phyloP scores from a whole-genome alignment of 2,113 vertebrate species.

The Bagarius yarrelli region DNA sequence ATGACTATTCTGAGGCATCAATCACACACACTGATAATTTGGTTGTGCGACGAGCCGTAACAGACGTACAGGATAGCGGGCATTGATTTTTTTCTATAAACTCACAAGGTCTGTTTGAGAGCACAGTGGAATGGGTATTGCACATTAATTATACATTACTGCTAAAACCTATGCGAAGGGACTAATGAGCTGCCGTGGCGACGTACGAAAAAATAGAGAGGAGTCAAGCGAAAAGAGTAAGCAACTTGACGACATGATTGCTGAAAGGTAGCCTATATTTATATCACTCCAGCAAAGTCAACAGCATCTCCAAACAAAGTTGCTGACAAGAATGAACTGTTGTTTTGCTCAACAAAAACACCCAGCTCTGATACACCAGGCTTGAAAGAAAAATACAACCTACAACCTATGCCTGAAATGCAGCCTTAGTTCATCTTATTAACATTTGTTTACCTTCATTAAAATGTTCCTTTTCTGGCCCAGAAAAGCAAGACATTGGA shows the following conservation, averaged over 20 bases:
- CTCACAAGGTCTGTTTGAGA: constrained; percentile 21
- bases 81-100: constrained; percentile 37
- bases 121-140: constrained; percentile 15
- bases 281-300: constrained; percentile 3
- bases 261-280: constrained; percentile 5
- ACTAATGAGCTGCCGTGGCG: constrained; percentile 36
- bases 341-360: constrained; percentile 2
- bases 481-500: constrained; percentile 20
- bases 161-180: constrained; percentile 4
- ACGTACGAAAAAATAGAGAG: constrained; percentile 27
- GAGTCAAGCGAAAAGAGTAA: not conserved
- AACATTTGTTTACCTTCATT: constrained; percentile 40
- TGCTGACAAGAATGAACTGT: not conserved
- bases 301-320: constrained; percentile 10
- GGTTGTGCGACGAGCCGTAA: constrained; percentile 8
- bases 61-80: not conserved
- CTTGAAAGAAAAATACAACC: not conserved
- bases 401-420: constrained; percentile 7
- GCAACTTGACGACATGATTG: not conserved
- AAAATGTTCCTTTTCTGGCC: constrained; percentile 6
- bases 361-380: not conserved
- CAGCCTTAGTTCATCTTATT: constrained; percentile 23
- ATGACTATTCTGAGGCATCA: not conserved
- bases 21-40: not conserved
- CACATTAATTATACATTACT: constrained; percentile 38